Conservation (phyloP, 2,888 invertebrate species). For the Lomographa bimaculata region DNA sequence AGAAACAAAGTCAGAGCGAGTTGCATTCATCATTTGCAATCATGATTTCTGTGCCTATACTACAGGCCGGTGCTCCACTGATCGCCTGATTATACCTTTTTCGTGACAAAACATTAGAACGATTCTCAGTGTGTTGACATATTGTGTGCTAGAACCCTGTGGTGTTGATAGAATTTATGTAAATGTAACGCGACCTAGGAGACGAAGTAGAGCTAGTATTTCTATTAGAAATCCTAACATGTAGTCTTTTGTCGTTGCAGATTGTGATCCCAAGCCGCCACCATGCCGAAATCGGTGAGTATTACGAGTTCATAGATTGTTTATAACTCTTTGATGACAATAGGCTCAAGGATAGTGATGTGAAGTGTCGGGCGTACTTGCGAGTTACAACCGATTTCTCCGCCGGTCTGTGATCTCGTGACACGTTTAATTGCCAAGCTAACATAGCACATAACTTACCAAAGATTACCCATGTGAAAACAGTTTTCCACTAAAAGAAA, state of each 20-base stretch:
- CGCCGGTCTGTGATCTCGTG: constrained; percentile 58
- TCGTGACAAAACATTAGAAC: constrained; percentile 50
- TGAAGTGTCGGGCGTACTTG: constrained; percentile 25
- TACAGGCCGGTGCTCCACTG: constrained; percentile 67
- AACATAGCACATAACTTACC: too few species aligned
- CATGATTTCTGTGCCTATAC: constrained; percentile 48
- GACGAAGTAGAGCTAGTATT: constrained; percentile 47
- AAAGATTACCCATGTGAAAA: too few species aligned
- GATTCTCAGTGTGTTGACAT: constrained; percentile 26
- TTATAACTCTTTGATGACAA: constrained; percentile 17
- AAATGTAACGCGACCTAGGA: constrained; percentile 57
- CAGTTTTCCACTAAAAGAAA: too few species aligned
- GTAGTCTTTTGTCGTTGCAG: constrained; percentile 63
- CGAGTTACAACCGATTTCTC: constrained; percentile 67
- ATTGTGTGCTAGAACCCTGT: constrained; percentile 31
- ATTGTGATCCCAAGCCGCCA: constrained; percentile 79
- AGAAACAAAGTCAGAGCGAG: constrained; percentile 5
- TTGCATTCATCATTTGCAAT: constrained; percentile 34
- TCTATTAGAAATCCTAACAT: constrained; percentile 49
- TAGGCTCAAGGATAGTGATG: constrained; percentile 5
- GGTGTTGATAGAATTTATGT: constrained; percentile 48
- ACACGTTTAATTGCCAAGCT: constrained; percentile 27
- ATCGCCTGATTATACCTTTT: constrained; percentile 47
- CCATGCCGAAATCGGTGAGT: constrained; percentile 87
- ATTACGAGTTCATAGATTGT: constrained; percentile 30